Evolutionary conservation across 2,888 invertebrate genomes (phyloP).

Genomic region (Cotesia congregata): DNA sequence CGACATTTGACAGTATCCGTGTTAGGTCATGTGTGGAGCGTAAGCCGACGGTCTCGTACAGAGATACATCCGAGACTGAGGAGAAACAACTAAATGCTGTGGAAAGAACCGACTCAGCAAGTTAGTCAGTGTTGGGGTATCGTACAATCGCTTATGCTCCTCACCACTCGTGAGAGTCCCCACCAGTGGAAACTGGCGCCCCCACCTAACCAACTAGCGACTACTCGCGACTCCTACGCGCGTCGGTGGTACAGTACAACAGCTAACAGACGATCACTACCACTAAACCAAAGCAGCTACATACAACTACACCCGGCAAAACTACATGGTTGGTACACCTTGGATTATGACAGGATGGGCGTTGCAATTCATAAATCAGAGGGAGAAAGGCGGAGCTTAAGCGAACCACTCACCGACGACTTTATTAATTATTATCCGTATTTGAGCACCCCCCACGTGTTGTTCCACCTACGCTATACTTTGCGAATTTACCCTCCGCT

Average conservation of each 20-base stretch:
- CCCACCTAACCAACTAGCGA: constrained; percentile 23
- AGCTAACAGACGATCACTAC: constrained; percentile 28
- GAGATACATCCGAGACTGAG: constrained; percentile 57
- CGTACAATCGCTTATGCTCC: constrained; percentile 35
- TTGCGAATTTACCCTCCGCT: constrained; percentile 26
- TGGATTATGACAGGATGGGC: constrained; percentile 69
- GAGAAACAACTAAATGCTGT: constrained; percentile 65
- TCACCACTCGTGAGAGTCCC: constrained; percentile 34
- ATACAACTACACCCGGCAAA: neutral
- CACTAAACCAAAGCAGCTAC: constrained; percentile 32
- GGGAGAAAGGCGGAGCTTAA: constrained; percentile 65
- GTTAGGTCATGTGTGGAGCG: neutral
- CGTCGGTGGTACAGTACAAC: constrained; percentile 21
- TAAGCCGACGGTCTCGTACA: constrained; percentile 36
- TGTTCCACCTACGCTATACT: constrained; percentile 31
- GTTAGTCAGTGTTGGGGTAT: constrained; percentile 46
- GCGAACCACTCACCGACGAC: constrained; percentile 67
- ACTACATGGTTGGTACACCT: constrained; percentile 40
- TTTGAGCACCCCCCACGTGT: constrained; percentile 11
- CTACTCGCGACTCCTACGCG: constrained; percentile 51
- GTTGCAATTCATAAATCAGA: constrained; percentile 70
- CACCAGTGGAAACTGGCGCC: constrained; percentile 6
- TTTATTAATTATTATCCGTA: constrained; percentile 68
- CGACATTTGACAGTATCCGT: neutral
- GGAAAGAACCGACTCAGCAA: constrained; percentile 58